Evolutionary conservation across 2,797 vertebrate species (phyloP), one percentile per base, ranked within the genome.

Genomic region (Malurus leucopterus): DNA sequence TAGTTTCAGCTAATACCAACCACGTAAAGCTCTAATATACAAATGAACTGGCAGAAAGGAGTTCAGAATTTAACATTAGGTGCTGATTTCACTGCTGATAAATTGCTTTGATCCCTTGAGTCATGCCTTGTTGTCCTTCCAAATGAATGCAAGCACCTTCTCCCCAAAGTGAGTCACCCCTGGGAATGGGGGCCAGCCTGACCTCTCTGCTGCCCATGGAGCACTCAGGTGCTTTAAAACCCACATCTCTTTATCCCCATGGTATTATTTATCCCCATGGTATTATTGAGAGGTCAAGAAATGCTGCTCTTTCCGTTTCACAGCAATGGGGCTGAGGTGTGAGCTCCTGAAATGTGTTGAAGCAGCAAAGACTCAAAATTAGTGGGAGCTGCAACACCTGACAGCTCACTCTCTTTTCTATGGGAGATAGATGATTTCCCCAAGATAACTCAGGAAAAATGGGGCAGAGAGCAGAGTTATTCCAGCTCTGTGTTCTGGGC

Each of bases 51-150:
- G 29, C 41, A 62, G 84, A 86, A 95, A 88, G 71, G 41, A 70
- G 47, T 71, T 82, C 74, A 82, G 87, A 93, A 91, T 93, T 89
- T 86, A 70, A 81, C 89, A 88, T 76, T 91, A 80, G 83, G 71
- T 69, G 51, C 62, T 93, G 95, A 94, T 95, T 92, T 93, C 85
- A 61, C 67, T 61, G 1, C 14, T 89, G 95, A 93, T 95, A 95
- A 94, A 58, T 47, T 41, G 36, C 93, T 95, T 95, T 95, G 87
- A 95, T 89, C 85, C 89, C 29, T 24, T 95, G 92, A 94, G 50
- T 93, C 89, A 93, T 53, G 54, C 57, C 87, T 93, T 89, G 73
- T 89, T 93, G 85, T 91, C 89, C 83, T 91, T 88, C 93, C 95
- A 94, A 92, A 84, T 86, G 73, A 88, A 74, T 72, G 80, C 49